Base-by-base conservation (phyloP, 1,140 invertebrate species). In the Cardiocondyla obscurior region DNA sequence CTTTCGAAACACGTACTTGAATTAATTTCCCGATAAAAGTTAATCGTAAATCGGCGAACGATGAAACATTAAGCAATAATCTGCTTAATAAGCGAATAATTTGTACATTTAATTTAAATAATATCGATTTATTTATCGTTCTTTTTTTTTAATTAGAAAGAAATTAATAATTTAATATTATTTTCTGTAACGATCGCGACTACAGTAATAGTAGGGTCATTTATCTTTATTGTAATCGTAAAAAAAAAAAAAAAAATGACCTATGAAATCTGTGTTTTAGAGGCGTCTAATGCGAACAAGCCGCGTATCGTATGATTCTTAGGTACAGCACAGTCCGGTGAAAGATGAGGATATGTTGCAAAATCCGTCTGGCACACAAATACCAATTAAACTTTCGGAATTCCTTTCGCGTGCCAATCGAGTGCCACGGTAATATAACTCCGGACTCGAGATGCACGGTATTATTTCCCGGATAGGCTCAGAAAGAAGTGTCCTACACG, bases 391-490 rank as follows among this genome's bases (percentile, higher is more conserved):
- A 77, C 60, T 60, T 16, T 33, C 33, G 74, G 74, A 67, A 77
- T 77, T 77, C 74, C 74, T 77, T 77, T 67, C 62, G 74, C 74
- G 12, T 77, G 74, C 74, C 74, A 51, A 77, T 77, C 60, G 74
- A 77, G 67, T 77, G 65, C 44, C 46, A 46, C 46, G 74, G 19
- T 33, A 39, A 67, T 67, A 33, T 65, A 28, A 77, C 44, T 67
- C 22, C 46, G 28, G 46, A 22, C 28, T 33, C 36, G 49, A 46
- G 22, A 64, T 51, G 14, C 60, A 30, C 51, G 4, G 4, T 60
- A 44, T 44, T 33, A 30, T 22, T 36, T n/a, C 16, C 10, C 44
- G 44, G 73, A 10, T 53, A 36, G 44, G 53, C 44, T 77, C 44
- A 39, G 39, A 49, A n/a, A n/a, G 22, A 67, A 67, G 60, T 77